Evolutionary conservation across 1,140 invertebrate genomes (phyloP).

Genomic region (Phymastichus coffea): DNA sequence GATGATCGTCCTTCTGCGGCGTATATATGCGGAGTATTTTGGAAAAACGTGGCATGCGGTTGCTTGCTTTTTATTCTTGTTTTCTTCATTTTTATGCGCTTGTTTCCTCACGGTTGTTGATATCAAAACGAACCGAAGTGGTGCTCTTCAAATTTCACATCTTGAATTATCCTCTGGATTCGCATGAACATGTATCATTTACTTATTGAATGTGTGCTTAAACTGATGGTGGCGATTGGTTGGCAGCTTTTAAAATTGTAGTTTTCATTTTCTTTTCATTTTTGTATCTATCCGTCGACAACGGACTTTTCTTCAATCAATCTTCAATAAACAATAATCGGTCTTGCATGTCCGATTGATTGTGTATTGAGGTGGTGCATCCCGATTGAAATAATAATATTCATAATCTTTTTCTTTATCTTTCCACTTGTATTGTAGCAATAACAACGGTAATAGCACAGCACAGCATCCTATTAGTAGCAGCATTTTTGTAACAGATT

Average conservation of each 20-base stretch:
- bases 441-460: background rate
- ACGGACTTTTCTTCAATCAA: too few relatives aligned
- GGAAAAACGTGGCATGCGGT: conserved; percentile 22
- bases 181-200: conserved; percentile 1
- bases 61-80: conserved; percentile 11
- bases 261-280: background rate
- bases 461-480: background rate
- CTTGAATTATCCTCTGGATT: conserved; percentile 3
- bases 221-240: conserved; percentile 9
- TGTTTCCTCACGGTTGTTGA: conserved; percentile 17
- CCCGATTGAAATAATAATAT: too few relatives aligned
- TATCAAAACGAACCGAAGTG: conserved; percentile 23
- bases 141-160: conserved; percentile 15
- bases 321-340: too few relatives aligned
- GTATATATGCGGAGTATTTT: background rate
- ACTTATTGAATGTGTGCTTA: conserved; percentile 1
- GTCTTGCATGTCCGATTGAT: too few relatives aligned
- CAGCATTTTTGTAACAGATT: conserved; percentile 1
- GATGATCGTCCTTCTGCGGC: background rate
- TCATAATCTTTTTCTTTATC: background rate
- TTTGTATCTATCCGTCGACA: background rate
- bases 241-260: conserved; percentile 7
- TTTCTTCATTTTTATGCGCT: conserved; percentile 13
- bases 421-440: background rate
- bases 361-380: too few relatives aligned